These are phyloP conservation scores for Acronicta aceris DNA, from an alignment of 2,888 invertebrate genomes.

Conservation along the genomic window DNA sequence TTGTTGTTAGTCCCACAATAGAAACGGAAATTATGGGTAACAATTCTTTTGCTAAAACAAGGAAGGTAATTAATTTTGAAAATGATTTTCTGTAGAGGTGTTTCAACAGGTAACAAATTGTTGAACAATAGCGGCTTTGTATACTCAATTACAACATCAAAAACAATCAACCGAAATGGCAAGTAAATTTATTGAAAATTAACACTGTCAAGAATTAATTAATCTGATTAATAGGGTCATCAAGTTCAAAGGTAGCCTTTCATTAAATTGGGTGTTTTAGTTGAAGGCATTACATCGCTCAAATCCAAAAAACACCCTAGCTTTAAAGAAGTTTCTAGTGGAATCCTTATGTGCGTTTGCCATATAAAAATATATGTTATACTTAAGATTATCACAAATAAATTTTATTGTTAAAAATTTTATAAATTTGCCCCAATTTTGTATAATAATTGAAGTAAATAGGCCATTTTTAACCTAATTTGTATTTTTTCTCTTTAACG, in stretches of 20 bases:
- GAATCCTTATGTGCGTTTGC: no score
- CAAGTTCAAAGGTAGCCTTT: constrained; percentile 47
- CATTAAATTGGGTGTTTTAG: constrained; percentile 54
- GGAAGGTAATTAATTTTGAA: constrained; percentile 11
- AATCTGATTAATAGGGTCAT: constrained; percentile 46
- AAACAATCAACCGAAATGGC: constrained; percentile 8
- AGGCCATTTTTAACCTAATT: no score
- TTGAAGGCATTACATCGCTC: no score
- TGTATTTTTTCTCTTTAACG: no score
- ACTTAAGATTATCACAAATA: no score
- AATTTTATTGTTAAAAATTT: no score
- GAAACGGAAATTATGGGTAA: not conserved
- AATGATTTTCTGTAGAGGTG: constrained; percentile 3
- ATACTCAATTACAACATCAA: constrained; percentile 7
- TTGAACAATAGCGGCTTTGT: not conserved
- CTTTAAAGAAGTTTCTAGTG: no score
- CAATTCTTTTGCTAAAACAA: no score
- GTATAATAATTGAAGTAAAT: no score
- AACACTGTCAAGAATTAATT: constrained; percentile 47
- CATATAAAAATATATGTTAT: no score
- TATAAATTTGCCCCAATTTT: no score
- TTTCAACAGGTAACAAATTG: constrained; percentile 23
- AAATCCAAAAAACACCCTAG: no score
- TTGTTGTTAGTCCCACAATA: not conserved
- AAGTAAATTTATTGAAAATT: constrained; percentile 48